phyloP scores from a whole-genome alignment of 1,140 invertebrate genomes.

The Aphelenchoides fujianensis region DNA sequence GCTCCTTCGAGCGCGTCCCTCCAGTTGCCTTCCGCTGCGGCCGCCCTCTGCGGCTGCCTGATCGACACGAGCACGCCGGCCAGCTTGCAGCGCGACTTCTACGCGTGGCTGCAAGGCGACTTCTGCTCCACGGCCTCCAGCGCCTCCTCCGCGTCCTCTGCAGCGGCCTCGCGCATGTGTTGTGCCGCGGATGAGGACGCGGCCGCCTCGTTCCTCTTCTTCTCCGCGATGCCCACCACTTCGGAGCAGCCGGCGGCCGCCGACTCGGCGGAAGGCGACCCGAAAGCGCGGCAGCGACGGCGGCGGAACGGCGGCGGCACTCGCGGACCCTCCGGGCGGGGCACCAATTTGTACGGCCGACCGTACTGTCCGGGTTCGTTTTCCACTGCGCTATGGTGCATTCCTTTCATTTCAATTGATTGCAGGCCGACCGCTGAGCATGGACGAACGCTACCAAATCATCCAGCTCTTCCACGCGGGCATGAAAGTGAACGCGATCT shows the following conservation, averaged over 20 bases:
- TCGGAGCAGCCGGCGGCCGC: neutral
- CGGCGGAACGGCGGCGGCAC: constrained; percentile 18
- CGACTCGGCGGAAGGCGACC: neutral
- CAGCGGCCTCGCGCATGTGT: neutral
- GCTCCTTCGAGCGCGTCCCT: no score
- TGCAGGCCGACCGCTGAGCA: constrained; percentile 52
- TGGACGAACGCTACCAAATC: constrained; percentile 55
- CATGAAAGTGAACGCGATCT: constrained; percentile 62
- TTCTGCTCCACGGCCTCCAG: neutral
- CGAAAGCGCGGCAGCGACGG: constrained; percentile 23
- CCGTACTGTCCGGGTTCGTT: constrained; percentile 54
- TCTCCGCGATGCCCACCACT: neutral
- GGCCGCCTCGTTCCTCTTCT: neutral
- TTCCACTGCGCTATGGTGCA: no score
- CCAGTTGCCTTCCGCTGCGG: no score
- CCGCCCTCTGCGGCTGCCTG: constrained; percentile 44
- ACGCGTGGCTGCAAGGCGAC: constrained; percentile 56
- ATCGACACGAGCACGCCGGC: constrained; percentile 55
- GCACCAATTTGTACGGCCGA: constrained; percentile 59
- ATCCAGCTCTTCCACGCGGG: constrained; percentile 58
- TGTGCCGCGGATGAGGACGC: neutral
- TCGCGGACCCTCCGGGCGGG: constrained; percentile 28
- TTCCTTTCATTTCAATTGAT: no score
- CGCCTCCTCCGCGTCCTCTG: neutral
- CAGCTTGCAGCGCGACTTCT: constrained; percentile 57